Evolutionary conservation across 1,140 invertebrate genomes (phyloP).

Genomic region (Drosophila suzukii): DNA sequence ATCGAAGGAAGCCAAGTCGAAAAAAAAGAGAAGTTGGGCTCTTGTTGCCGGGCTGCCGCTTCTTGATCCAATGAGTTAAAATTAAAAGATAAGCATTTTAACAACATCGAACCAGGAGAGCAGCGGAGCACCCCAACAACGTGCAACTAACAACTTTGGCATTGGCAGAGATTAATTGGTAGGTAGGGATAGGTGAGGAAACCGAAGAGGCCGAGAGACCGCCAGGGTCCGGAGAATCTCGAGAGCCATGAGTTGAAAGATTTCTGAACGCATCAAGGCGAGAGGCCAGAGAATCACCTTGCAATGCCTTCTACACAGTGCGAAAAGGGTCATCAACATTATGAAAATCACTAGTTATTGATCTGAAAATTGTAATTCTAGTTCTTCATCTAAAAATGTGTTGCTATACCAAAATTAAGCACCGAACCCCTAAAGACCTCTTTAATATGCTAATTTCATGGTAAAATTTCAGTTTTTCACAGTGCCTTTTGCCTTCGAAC

Average conservation of each 20-base stretch:
- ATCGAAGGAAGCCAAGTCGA: slow-evolving; percentile 41
- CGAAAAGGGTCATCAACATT: background rate
- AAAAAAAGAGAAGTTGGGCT: slow-evolving; percentile 31
- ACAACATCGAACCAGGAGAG: slow-evolving; percentile 65
- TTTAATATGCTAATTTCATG: background rate
- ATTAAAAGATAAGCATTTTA: slow-evolving; percentile 84
- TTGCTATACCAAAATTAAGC: background rate
- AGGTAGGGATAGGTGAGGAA: slow-evolving; percentile 78
- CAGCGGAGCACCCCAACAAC: slow-evolving; percentile 41
- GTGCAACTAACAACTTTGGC: slow-evolving; percentile 84
- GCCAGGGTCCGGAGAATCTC: slow-evolving; percentile 33
- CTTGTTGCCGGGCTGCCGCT: slow-evolving; percentile 67
- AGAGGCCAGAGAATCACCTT: slow-evolving; percentile 69
- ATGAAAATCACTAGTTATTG: background rate
- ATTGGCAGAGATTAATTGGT: slow-evolving; percentile 84
- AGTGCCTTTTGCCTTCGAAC: slow-evolving; percentile 28
- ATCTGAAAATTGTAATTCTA: too few relatives aligned
- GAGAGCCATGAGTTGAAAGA: slow-evolving; percentile 78
- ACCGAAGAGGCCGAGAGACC: slow-evolving; percentile 9
- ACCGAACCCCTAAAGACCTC: too few relatives aligned
- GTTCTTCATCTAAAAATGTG: background rate
- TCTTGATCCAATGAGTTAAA: slow-evolving; percentile 83
- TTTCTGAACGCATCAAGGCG: slow-evolving; percentile 74
- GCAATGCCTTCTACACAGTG: slow-evolving; percentile 46
- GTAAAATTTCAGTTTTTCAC: background rate